phyloP scores from a whole-genome alignment of 2,113 vertebrate genomes.

The Phyllopteryx taeniolatus region DNA sequence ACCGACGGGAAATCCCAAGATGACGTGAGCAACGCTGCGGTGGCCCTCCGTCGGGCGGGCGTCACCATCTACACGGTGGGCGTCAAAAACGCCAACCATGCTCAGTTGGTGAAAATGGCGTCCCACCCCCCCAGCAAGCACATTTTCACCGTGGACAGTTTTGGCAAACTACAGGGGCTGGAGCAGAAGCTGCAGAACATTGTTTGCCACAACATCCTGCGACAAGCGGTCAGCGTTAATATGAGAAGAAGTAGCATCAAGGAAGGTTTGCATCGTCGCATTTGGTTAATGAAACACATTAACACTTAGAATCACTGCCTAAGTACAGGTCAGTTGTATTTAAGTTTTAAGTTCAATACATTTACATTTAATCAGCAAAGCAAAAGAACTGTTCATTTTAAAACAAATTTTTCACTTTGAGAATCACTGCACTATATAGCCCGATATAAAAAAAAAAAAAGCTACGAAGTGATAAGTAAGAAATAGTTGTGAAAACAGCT shows the following conservation, averaged over 20 bases:
- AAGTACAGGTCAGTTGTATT: no score
- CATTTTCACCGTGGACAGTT: constrained; percentile 66
- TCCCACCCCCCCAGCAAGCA: constrained; percentile 73
- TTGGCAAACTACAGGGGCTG: constrained; percentile 66
- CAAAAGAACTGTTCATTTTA: no score
- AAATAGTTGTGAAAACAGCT: background rate
- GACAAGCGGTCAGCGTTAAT: constrained; percentile 8
- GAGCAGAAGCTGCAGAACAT: constrained; percentile 64
- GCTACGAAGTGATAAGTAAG: no score
- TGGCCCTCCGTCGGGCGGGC: constrained; percentile 60
- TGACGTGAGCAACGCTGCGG: constrained; percentile 55
- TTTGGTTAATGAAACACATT: background rate
- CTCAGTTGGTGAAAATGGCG: constrained; percentile 68
- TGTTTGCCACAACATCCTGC: constrained; percentile 70
- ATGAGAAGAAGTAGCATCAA: constrained; percentile 34
- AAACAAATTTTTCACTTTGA: no score
- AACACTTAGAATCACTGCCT: no score
- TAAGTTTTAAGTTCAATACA: no score
- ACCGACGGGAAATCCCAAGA: constrained; percentile 76
- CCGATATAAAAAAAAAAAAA: no score
- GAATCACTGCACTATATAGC: background rate
- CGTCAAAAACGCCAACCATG: constrained; percentile 53
- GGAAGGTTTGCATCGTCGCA: constrained; percentile 66
- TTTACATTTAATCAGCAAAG: no score
- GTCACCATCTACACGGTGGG: constrained; percentile 76